Conservation (phyloP, 2,888 invertebrate genomes). For the Herminia tarsipennalis region DNA sequence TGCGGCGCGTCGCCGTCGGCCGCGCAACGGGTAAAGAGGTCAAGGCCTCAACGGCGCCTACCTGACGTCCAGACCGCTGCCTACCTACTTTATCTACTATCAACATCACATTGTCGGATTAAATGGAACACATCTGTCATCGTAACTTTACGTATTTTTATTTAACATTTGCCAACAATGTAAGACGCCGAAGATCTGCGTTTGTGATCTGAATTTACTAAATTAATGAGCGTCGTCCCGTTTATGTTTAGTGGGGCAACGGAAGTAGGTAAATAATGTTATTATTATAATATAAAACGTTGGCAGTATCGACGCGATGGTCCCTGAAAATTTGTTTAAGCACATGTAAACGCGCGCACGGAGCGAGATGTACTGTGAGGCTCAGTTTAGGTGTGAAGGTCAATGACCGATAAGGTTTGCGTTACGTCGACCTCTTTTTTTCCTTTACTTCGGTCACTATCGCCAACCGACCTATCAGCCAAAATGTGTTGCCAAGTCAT, state of each 20-base stretch:
- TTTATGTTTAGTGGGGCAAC: slow-evolving; percentile 27
- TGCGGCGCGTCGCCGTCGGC: slow-evolving; percentile 48
- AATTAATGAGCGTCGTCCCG: slow-evolving; percentile 33
- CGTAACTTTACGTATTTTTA: slow-evolving; percentile 9
- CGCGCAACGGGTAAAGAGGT: slow-evolving; percentile 66
- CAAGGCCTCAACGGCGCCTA: slow-evolving; percentile 78
- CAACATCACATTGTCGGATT: slow-evolving; percentile 19
- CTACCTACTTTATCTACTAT: slow-evolving; percentile 44
- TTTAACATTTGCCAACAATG: slow-evolving; percentile 11
- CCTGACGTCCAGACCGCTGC: slow-evolving; percentile 62
- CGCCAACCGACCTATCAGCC: slow-evolving; percentile 61
- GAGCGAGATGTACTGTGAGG: slow-evolving; percentile 79
- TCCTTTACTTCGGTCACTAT: slow-evolving; percentile 60
- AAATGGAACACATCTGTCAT: slow-evolving; percentile 29
- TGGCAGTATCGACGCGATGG: slow-evolving; percentile 44
- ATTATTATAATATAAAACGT: slow-evolving; percentile 44
- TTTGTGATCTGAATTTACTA: slow-evolving; percentile 21
- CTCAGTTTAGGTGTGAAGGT: slow-evolving; percentile 83
- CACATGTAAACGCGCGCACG: slow-evolving; percentile 58
- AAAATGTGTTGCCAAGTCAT: slow-evolving; percentile 51
- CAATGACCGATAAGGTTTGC: slow-evolving; percentile 82
- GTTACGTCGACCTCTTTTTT: slow-evolving; percentile 68
- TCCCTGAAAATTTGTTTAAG: slow-evolving; percentile 61
- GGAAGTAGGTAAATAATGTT: slow-evolving; percentile 33
- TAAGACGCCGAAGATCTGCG: slow-evolving; percentile 10